A percentile compares a stretch with the other conserved stretches of the same genome.
Evolutionary conservation across 2,113 vertebrate genomes (phyloP).

Genomic region (Corydoras maculifer): DNA sequence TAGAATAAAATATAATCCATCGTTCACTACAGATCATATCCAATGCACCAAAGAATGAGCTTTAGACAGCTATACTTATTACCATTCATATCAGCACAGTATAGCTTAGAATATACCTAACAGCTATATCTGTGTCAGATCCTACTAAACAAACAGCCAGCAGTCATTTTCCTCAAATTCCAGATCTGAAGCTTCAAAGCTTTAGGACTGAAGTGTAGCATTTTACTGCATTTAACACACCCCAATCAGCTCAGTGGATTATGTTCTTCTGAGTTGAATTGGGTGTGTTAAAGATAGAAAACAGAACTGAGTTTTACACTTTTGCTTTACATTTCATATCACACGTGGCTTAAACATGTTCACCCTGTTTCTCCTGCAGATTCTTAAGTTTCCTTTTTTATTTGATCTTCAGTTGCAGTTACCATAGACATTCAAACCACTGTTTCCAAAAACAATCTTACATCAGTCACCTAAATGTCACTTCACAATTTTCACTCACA

Average conservation of each 20-base stretch:
- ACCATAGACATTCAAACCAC: too few species aligned
- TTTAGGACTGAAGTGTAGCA: too few species aligned
- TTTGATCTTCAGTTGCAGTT: too few species aligned
- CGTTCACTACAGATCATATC: constrained; percentile 21
- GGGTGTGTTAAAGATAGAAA: neutral
- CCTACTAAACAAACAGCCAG: neutral
- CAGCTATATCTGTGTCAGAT: constrained; percentile 27
- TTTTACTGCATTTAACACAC: too few species aligned
- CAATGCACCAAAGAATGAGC: constrained; percentile 36
- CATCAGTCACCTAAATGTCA: too few species aligned
- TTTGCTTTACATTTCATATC: too few species aligned
- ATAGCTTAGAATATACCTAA: constrained; percentile 20
- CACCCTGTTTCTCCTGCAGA: too few species aligned
- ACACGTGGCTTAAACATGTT: too few species aligned
- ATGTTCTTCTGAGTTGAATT: neutral
- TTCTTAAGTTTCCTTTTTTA: too few species aligned
- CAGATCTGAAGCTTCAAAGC: neutral
- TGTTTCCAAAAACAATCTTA: too few species aligned
- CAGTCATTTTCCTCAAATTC: neutral
- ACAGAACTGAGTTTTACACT: neutral
- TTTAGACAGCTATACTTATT: constrained; percentile 29
- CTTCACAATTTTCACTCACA: too few species aligned
- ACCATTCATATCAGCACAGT: constrained; percentile 10
- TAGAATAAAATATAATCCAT: constrained; percentile 2
- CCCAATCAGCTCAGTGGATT: too few species aligned